Evolutionary conservation across 2,113 vertebrate genomes (phyloP).

Genomic region (Xiphias gladius): DNA sequence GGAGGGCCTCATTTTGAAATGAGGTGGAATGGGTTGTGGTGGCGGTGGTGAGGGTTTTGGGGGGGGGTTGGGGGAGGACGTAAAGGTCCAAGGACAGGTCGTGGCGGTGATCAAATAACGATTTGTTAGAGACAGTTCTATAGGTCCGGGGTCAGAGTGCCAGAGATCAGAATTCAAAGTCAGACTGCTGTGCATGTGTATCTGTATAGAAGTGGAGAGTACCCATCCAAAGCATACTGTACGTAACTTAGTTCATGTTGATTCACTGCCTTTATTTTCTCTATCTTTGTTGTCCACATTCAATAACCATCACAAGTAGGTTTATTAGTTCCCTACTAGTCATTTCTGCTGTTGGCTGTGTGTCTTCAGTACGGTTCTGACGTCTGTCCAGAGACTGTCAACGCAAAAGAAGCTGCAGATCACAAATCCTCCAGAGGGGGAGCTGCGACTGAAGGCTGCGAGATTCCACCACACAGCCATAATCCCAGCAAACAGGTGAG

Average conservation of each 20-base stretch:
- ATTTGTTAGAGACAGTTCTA: conserved; percentile 77
- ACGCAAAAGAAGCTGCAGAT: conserved; percentile 45
- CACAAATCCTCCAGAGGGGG: conserved; percentile 49
- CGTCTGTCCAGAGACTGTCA: conserved; percentile 53
- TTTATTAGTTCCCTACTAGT: not conserved
- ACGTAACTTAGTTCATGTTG: no score
- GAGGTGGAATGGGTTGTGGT: conserved; percentile 51
- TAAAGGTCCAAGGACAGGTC: conserved; percentile 73
- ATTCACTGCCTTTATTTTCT: no score
- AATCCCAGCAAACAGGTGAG: conserved; percentile 67
- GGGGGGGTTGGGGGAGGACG: conserved; percentile 26
- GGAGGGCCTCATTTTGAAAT: conserved; percentile 58
- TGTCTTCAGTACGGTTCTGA: conserved; percentile 77
- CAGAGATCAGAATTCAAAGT: conserved; percentile 30
- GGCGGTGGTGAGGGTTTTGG: conserved; percentile 51
- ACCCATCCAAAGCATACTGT: no score
- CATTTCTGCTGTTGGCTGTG: conserved; percentile 6
- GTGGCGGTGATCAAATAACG: conserved; percentile 74
- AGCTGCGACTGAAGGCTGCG: conserved; percentile 20
- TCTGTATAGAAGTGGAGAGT: no score
- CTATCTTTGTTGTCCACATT: no score
- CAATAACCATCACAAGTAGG: not conserved
- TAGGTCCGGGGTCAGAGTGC: conserved; percentile 62
- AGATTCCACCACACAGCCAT: not conserved
- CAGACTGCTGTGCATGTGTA: no score